Base-by-base conservation (phyloP, 2,797 vertebrate species). In the Cyclopterus lumpus region DNA sequence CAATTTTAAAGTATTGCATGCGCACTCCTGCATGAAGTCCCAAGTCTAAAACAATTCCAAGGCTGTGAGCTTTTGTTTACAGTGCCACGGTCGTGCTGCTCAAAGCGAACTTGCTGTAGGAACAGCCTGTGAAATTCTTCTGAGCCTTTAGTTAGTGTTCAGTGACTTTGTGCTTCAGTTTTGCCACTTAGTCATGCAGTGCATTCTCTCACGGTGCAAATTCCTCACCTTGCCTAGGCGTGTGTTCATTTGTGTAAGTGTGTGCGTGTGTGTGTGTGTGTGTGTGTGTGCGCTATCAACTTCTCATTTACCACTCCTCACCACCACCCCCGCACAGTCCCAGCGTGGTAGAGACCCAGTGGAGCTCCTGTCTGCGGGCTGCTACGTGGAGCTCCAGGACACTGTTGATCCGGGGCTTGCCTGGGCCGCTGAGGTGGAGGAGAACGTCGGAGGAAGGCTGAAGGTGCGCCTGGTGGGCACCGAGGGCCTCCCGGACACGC, bases 361-460 rank as follows among this genome's bases (percentile, higher is more conserved):
- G 91, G 97, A 99, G 91, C 95, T 99, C 42, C 95, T 99, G 60
- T 95, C 94, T 6, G 95, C 96, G 0, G 97, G 97, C 67, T 97
- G 96, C 81, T 95, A 94, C 0, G 94, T 99, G 75, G 97, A 99
- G 82, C 95, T 98, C 65, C 96, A 98, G 71, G 96, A 97, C 81
- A 36, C 67, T 1, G 88, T 71, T n/a, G 95, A 97, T 83, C 93
- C 91, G 7, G 85, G 93, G 55, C 93, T 93, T 65, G 95, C 94
- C 73, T 99, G 98, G 98, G 92, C 95, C 1, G 97, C 98, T 26
- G 94, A 86, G 3, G 97, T 99, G 63, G 93, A 97, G 46, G 97
- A 99, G 53, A 99, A 99, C 1, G 91, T 97, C 0, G 97, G 97
- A 0, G 98, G 98, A 11, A 94, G 98, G 75, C 95, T 99, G 67